phyloP scores from a whole-genome alignment of 2,797 vertebrate species.

The Naso thynnoides region DNA sequence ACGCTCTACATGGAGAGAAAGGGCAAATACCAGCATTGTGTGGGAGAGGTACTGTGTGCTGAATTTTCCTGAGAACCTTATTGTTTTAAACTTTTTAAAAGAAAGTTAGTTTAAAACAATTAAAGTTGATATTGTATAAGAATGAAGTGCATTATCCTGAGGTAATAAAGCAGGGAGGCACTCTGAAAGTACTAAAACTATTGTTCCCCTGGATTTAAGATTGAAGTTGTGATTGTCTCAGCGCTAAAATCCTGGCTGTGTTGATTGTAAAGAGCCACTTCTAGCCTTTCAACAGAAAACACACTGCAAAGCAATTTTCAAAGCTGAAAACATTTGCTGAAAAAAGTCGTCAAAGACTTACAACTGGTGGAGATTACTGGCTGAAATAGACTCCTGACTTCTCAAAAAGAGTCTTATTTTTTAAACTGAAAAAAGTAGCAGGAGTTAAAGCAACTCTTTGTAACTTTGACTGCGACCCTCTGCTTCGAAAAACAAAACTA shows the following conservation, averaged over 20 bases:
- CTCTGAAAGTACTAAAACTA: slow-evolving; percentile 3
- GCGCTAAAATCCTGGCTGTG: not conserved
- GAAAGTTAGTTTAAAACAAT: not conserved
- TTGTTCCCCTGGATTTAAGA: slow-evolving; percentile 10
- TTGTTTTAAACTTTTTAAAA: slow-evolving; percentile 24
- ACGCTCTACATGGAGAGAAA: not conserved
- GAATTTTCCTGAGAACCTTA: slow-evolving; percentile 33
- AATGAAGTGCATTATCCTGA: slow-evolving; percentile 25
- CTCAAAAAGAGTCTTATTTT: not conserved
- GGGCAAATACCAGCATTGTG: not conserved
- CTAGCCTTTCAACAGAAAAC: not conserved
- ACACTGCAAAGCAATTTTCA: slow-evolving; percentile 11
- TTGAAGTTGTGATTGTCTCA: slow-evolving; percentile 22
- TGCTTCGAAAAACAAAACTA: no score
- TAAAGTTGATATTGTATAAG: not conserved
- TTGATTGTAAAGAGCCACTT: not conserved
- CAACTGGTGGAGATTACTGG: not conserved
- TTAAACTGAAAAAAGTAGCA: slow-evolving; percentile 13
- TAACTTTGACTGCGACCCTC: no score
- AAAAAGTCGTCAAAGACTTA: not conserved
- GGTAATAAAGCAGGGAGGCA: slow-evolving; percentile 35
- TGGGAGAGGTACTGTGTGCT: slow-evolving; percentile 40
- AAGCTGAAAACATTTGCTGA: not conserved
- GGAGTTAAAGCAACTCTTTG: slow-evolving; percentile 2
- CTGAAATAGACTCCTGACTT: slow-evolving; percentile 9